Conservation (phyloP, 2,888 invertebrate species). For the Drosophila robusta region DNA sequence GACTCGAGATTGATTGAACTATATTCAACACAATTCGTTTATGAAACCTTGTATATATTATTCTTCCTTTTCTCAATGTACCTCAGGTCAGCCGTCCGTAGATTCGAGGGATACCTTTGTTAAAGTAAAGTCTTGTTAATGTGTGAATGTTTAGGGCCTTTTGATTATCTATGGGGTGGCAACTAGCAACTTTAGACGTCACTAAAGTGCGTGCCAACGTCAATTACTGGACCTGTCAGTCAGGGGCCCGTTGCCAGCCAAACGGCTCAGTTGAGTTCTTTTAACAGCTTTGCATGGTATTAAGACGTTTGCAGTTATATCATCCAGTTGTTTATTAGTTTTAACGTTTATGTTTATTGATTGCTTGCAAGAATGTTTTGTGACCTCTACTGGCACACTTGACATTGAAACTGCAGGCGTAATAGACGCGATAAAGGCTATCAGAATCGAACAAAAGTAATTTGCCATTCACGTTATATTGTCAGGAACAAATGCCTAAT, state of each 20-base stretch:
- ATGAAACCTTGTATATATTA: too few species aligned
- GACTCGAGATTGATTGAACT: too few species aligned
- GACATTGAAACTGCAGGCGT: conserved; percentile 28
- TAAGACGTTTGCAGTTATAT: conserved; percentile 32
- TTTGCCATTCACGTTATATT: conserved; percentile 7
- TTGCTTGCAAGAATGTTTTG: conserved; percentile 1
- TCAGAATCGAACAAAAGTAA: conserved; percentile 16
- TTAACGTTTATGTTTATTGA: conserved; percentile 49
- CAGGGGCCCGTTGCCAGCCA: conserved; percentile 23
- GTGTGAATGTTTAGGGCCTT: conserved; percentile 15
- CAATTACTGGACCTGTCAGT: conserved; percentile 56
- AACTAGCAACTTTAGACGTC: conserved; percentile 4
- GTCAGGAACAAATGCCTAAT: conserved; percentile 2
- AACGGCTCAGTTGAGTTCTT: conserved; percentile 34
- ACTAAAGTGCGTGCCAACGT: conserved; percentile 44
- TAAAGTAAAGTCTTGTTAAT: conserved; percentile 1
- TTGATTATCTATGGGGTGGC: neutral
- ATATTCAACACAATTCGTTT: too few species aligned
- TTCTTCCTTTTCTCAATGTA: neutral
- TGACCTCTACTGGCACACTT: conserved; percentile 31
- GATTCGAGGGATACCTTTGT: neutral
- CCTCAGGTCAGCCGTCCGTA: conserved; percentile 14
- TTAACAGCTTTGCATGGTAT: conserved; percentile 62
- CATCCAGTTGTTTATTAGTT: conserved; percentile 47
- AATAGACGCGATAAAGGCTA: conserved; percentile 2